Evolutionary conservation across 2,888 invertebrate species (phyloP).

Genomic region (Acronicta psi): DNA sequence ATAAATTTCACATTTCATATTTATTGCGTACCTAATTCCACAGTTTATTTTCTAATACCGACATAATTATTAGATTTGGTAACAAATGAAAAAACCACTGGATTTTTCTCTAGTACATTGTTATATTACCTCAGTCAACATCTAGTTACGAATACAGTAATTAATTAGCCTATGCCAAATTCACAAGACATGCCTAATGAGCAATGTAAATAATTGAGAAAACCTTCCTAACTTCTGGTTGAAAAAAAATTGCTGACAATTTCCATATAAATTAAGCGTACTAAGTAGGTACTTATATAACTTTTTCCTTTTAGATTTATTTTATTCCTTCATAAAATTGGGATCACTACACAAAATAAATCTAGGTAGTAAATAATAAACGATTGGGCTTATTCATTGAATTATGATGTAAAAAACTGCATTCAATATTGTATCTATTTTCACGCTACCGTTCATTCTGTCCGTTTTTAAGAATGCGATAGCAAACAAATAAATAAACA

Average conservation of each 20-base stretch:
- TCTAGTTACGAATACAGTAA: constrained; percentile 15
- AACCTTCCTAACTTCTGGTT: background rate
- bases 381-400: too few relatives aligned
- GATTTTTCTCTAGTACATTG: background rate
- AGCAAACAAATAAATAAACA: too few relatives aligned
- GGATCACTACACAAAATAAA: too few relatives aligned
- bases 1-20: too few relatives aligned
- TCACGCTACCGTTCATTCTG: too few relatives aligned
- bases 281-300: too few relatives aligned
- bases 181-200: constrained; percentile 19
- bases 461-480: too few relatives aligned
- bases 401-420: too few relatives aligned
- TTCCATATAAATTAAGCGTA: constrained; percentile 1
- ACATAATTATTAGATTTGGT: too few relatives aligned
- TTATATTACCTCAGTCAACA: constrained; percentile 1
- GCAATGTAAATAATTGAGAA: constrained; percentile 3
- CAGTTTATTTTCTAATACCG: too few relatives aligned
- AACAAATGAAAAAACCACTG: background rate
- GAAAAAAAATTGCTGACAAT: background rate
- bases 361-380: background rate
- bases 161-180: constrained; percentile 10
- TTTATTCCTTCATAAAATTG: background rate
- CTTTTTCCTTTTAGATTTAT: background rate
- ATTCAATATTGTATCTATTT: too few relatives aligned
- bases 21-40: too few relatives aligned